Base-by-base conservation (phyloP, 2,113 vertebrate genomes). In the Coracopsis vasa region DNA sequence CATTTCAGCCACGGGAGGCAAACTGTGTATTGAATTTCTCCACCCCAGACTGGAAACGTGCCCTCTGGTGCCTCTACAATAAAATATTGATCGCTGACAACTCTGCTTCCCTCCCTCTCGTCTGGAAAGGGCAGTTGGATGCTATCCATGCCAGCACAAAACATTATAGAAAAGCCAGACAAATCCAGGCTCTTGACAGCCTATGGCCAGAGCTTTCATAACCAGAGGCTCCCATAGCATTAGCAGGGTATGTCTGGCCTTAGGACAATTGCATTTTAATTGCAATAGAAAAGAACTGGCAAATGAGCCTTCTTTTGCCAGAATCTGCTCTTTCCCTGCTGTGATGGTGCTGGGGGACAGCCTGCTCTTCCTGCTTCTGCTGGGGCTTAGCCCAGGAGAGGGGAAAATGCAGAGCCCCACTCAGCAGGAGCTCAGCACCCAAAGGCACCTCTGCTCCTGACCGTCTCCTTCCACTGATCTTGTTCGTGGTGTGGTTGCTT, bases 21-120 rank as follows among this genome's bases (percentile, higher is more conserved):
- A 85, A 88, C 79, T 37, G 23, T 6, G 74, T 80, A 95, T 94
- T 88, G 96, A 73, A 85, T 96, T 92, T 91, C 92, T 91, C 65
- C 72, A 64, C 44, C 27, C 11, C 66, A 89, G 92, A 60, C 90
- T 95, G 91, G 94, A 87, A 94, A 65, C 12, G 8, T 93, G 92
- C 61, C 92, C 88, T 86, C 56, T 90, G 72, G 81, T 93, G 79
- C 87, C 92, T 84, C 86, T 81, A 54, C 80, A 96, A 95, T 96
- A 88, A 95, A 95, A 93, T 95, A 96, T 94, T 81, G 95, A 96
- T 95, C 41, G 19, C 54, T 83, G 21, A 74, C 8, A 23, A 80
- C 72, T 35, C 35, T 23, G 67, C 82, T 94, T 92, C 39, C 60
- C 50, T 77, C 90, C 79, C 45, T 88, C 64, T 74, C 0, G 0